These are phyloP conservation scores for Nansenia antarctica DNA, from an alignment of 2,113 vertebrate genomes.

Conservation along the genomic window DNA sequence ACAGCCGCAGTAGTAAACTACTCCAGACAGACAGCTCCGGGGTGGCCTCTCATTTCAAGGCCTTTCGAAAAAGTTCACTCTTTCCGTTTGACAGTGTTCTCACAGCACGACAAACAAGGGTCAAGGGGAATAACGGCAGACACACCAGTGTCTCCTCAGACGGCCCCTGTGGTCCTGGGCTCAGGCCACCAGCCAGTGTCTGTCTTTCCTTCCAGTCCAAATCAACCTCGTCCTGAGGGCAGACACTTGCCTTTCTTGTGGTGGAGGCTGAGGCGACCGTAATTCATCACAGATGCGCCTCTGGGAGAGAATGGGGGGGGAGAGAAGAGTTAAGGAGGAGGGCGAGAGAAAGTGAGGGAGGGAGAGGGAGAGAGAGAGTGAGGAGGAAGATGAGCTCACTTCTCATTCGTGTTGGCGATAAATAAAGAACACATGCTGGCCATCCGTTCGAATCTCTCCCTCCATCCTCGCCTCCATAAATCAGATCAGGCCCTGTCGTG, in stretches of 20 bases:
- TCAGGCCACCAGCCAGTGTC: neutral
- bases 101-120: neutral
- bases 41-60: no score
- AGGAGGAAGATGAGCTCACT: constrained; percentile 1
- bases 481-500: neutral
- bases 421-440: constrained; percentile 1
- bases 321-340: constrained; percentile 2
- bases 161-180: neutral
- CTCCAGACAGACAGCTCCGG: neutral
- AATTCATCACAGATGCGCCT: neutral
- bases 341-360: constrained; percentile 5
- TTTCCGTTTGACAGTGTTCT: neutral
- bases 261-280: constrained; percentile 14
- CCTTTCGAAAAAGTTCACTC: no score
- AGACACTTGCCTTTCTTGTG: constrained; percentile 54
- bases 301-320: constrained; percentile 11
- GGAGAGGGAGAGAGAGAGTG: constrained; percentile 4
- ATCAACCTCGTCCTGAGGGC: constrained; percentile 1
- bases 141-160: neutral
- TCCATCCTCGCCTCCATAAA: neutral
- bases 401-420: neutral
- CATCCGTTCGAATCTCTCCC: neutral
- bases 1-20: no score
- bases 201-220: neutral
- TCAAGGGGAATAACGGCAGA: neutral